Evolutionary conservation across 2,888 invertebrate genomes (phyloP), one percentile per base, ranked within the genome.

Genomic region (Cotesia congregata): DNA sequence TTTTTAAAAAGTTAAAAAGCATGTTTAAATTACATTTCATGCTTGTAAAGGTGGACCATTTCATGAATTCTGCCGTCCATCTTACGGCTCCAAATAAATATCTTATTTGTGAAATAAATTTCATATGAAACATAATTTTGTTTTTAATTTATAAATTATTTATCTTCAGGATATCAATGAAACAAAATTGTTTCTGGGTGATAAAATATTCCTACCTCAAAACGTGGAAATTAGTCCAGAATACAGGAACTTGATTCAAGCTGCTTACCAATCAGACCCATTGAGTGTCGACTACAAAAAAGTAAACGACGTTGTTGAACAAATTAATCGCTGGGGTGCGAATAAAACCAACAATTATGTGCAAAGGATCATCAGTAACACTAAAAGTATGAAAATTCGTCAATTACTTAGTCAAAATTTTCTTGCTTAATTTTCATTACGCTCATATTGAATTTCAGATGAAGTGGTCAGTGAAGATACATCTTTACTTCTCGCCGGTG

Each of bases 251-350:
- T 72, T 61, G 20, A 39, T 20, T 5, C 39, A 9, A 6, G 1
- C 3, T 15, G 1, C 61, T 38, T 71, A 39, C 15, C 20, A 71
- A 15, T 60, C 61, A 6, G 12, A 61, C 2, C 39, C 61, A 7
- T 40, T 61, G 7, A 30, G 7, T 6, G 39, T 71, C 9, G 17
- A 71, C 40, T 71, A 60, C 17, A 1, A 41, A 5, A 6, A 71
- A n/a, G 0, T 5, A 15, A 0, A 38, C 5, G 15, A 30, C 9
- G 7, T 17, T 39, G 39, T 39, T 1, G 0, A n/a, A 62, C 15
- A 39, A 40, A 60, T 71, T 5, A 71, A 71, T 62, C 38, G 9
- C 15, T 71, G 71, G 71, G 17, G 62, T 40, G 12, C 62, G 6
- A 61, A 71, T 9, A 30, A 12, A 60, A 71, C 71, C 3, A 15